Conservation (phyloP, 2,113 vertebrate species). For the Tamias sibiricus region DNA sequence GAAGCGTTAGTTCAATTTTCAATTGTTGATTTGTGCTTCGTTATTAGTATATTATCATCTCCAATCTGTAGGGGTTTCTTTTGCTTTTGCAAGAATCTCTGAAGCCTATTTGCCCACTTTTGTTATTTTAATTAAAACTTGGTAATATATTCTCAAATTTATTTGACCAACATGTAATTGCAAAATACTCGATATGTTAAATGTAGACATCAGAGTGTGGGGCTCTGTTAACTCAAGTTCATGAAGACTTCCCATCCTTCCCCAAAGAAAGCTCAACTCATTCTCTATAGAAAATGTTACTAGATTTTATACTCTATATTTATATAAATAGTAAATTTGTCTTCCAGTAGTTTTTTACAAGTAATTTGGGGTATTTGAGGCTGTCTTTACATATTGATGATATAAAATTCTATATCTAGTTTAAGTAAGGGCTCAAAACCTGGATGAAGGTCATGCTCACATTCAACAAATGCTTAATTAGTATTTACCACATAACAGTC, state of each 20-base stretch:
- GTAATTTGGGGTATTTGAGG: background rate
- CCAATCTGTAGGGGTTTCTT: background rate
- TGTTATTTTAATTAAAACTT: background rate
- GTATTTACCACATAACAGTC: background rate
- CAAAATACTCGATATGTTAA: background rate
- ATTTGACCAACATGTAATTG: background rate
- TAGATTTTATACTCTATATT: background rate
- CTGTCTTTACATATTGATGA: background rate
- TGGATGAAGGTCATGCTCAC: background rate
- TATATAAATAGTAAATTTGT: background rate
- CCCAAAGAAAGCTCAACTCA: background rate
- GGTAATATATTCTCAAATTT: background rate
- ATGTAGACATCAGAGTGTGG: background rate
- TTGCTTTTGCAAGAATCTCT: background rate
- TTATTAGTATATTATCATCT: background rate
- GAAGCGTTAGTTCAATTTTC: background rate
- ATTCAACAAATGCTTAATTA: background rate
- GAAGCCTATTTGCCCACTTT: background rate
- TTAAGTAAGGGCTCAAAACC: background rate
- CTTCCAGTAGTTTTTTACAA: background rate
- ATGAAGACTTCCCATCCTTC: background rate
- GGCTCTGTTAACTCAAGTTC: accelerated
- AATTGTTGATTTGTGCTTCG: background rate
- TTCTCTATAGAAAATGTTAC: background rate
- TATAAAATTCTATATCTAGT: background rate